Percentiles rank a stretch among this genome's conserved stretches.
These are phyloP conservation scores for Xiphorhynchus elegans DNA, from an alignment of 2,113 vertebrate species.

Conservation along the genomic window DNA sequence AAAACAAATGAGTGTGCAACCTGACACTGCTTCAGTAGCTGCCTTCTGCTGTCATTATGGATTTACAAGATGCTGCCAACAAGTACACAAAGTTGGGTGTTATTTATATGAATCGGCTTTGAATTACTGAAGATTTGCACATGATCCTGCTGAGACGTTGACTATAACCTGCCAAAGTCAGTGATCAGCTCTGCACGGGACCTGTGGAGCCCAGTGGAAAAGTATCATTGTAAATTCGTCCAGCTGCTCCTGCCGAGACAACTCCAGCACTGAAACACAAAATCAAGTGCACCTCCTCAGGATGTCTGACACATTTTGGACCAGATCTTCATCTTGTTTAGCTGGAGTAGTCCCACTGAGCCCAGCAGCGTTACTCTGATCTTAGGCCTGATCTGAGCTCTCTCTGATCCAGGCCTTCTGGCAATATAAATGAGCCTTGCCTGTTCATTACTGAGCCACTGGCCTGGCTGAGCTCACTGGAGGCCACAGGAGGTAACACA, in stretches of 20 bases:
- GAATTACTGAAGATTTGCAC: slow-evolving; percentile 17
- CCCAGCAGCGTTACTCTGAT: not conserved
- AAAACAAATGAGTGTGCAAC: slow-evolving; percentile 43
- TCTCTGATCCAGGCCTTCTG: not conserved
- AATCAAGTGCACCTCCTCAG: not conserved
- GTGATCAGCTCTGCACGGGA: not conserved
- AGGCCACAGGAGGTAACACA: not conserved
- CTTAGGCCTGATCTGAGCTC: not conserved
- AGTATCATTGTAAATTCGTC: not conserved
- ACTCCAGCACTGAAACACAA: not conserved
- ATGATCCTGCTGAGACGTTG: not conserved
- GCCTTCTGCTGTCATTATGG: not conserved
- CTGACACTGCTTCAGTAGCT: slow-evolving; percentile 27
- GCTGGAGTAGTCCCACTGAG: not conserved
- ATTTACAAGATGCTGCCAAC: not conserved
- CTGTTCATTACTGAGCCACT: not conserved
- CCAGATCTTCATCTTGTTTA: not conserved
- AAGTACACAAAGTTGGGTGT: not conserved
- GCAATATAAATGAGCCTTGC: not conserved
- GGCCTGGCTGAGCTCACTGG: not conserved
- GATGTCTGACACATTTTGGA: not conserved
- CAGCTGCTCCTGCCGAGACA: not conserved
- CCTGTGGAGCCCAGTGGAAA: not conserved
- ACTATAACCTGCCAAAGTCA: slow-evolving; percentile 19
- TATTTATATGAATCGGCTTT: not conserved